Conservation (phyloP, 1,140 invertebrate species). For the Drosophila yakuba region DNA sequence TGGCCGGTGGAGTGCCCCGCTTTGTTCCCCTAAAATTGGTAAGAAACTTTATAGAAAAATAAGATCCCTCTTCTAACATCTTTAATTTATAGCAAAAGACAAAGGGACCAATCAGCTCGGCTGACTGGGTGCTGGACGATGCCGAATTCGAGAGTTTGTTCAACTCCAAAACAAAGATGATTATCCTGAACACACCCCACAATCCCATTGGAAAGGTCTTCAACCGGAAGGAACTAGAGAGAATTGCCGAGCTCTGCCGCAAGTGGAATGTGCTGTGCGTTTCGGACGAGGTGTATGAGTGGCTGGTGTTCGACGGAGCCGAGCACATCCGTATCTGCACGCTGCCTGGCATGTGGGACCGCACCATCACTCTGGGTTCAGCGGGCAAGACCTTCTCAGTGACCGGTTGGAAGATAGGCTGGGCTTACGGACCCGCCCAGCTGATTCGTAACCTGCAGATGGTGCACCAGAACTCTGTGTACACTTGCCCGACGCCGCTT, state of each 20-base stretch:
- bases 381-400: conserved; percentile 99
- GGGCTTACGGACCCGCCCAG: conserved; percentile 95
- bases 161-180: conserved; percentile 95
- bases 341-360: conserved; percentile 98
- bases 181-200: conserved; percentile 98
- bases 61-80: neutral
- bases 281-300: conserved; percentile 99
- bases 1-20: conserved; percentile 93
- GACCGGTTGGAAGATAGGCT: conserved; percentile 99
- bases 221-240: conserved; percentile 88
- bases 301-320: conserved; percentile 95
- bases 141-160: conserved; percentile 94
- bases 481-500: conserved; percentile 94
- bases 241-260: conserved; percentile 95
- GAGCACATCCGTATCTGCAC: conserved; percentile 97
- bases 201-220: conserved; percentile 98
- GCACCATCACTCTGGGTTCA: conserved; percentile 98
- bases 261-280: conserved; percentile 97
- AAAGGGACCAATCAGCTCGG: conserved; percentile 87
- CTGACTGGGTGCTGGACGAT: conserved; percentile 95
- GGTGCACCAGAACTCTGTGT: conserved; percentile 97
- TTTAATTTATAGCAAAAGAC: conserved; percentile 45
- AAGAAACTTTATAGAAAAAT: conserved; percentile 36
- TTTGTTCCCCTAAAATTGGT: conserved; percentile 95
- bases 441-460: conserved; percentile 93